phyloP scores from a whole-genome alignment of 23 tunicate genomes.

The Phallusia fumigata region DNA sequence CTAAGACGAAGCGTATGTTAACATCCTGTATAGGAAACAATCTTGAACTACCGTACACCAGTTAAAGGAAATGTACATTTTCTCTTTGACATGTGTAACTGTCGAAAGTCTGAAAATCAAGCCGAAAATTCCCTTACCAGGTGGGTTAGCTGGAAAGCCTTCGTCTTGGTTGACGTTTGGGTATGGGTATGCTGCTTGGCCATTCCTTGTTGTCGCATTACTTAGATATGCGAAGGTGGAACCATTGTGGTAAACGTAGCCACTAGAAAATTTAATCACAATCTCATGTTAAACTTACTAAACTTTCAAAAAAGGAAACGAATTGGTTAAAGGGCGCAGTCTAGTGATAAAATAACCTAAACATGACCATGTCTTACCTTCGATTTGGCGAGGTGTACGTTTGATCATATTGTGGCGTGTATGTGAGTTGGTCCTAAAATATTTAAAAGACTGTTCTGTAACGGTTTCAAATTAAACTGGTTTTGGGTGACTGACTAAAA shows the following conservation, averaged over 20 bases:
- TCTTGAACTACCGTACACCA: not conserved
- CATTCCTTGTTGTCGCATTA: not conserved
- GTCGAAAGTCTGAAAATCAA: not conserved
- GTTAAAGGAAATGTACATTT: not conserved
- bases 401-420: not conserved
- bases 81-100: no score
- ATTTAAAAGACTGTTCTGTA: no score
- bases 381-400: not conserved
- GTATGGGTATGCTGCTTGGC: not conserved
- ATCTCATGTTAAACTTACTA: no score
- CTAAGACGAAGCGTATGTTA: no score
- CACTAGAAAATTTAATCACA: no score
- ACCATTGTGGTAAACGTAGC: not conserved
- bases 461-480: no score
- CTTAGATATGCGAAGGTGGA: not conserved
- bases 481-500: no score
- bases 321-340: no score
- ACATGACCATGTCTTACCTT: no score
- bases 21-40: not conserved
- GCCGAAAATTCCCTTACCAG: not conserved
- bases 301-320: no score
- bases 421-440: not conserved
- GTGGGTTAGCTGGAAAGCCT: not conserved
- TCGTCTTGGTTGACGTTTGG: not conserved
- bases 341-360: no score